Evolutionary conservation across 2,113 vertebrate species (phyloP).

Genomic region (Ploceus nigricollis): DNA sequence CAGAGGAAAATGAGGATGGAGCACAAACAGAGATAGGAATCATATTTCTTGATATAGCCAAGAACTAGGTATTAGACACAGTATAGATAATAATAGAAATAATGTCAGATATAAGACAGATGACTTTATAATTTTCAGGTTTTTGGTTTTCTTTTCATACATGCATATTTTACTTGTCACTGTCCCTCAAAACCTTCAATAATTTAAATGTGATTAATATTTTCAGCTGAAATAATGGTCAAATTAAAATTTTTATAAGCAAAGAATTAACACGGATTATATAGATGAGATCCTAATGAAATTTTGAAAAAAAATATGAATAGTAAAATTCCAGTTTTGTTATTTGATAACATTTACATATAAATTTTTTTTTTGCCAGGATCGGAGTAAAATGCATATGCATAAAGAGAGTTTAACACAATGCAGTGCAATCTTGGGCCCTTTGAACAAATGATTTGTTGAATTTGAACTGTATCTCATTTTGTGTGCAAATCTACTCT

Average conservation of each 20-base stretch:
- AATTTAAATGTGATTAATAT: background rate
- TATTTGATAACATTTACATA: background rate
- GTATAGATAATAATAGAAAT: background rate
- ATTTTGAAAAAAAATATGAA: background rate
- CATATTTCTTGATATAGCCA: background rate
- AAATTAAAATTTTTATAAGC: background rate
- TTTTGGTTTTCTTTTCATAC: background rate
- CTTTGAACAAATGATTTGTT: background rate
- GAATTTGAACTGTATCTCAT: background rate
- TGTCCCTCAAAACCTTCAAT: background rate
- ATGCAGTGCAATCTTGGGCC: background rate
- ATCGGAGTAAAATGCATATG: background rate
- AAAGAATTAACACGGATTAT: background rate
- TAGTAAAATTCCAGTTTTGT: background rate
- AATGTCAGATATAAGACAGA: background rate
- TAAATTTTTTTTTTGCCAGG: background rate
- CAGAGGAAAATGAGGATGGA: background rate
- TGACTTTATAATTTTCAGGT: background rate
- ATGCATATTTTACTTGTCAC: background rate
- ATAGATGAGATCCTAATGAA: background rate
- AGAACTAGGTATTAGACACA: background rate
- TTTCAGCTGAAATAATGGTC: background rate
- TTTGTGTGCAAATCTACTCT: background rate
- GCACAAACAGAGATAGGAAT: background rate
- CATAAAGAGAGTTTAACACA: background rate